These are phyloP conservation scores for Danio aesculapii DNA, from an alignment of 2,797 vertebrate species.

Conservation along the genomic window DNA sequence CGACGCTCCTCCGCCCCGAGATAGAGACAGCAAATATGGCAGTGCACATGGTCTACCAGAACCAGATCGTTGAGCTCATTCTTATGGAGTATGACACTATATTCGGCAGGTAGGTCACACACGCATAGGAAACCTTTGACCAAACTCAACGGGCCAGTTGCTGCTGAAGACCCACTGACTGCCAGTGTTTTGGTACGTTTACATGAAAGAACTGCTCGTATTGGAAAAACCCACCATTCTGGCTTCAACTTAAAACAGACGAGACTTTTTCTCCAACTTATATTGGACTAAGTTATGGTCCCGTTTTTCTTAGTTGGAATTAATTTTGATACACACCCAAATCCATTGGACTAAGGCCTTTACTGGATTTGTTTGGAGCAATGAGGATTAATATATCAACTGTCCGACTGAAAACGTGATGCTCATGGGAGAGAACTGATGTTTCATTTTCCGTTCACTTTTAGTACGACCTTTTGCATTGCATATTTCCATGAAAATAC, in stretches of 20 bases:
- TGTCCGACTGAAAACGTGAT: background rate
- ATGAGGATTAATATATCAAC: slow-evolving; percentile 7
- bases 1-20: slow-evolving; percentile 86
- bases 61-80: slow-evolving; percentile 89
- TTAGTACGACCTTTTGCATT: background rate
- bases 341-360: slow-evolving; percentile 4
- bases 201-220: background rate
- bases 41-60: slow-evolving; percentile 88
- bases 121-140: background rate
- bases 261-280: background rate
- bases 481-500: background rate
- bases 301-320: slow-evolving; percentile 2
- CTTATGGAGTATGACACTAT: slow-evolving; percentile 83
- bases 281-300: slow-evolving; percentile 1
- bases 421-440: background rate
- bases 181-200: slow-evolving; percentile 3
- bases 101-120: slow-evolving; percentile 73
- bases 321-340: background rate
- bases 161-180: background rate
- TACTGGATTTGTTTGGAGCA: slow-evolving; percentile 12
- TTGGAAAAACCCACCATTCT: background rate
- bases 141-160: background rate
- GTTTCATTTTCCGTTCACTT: slow-evolving; percentile 20
- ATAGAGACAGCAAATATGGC: slow-evolving; percentile 87
- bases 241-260: background rate